Conservation (phyloP, 2,797 vertebrate species). For the Acipenser ruthenus region DNA sequence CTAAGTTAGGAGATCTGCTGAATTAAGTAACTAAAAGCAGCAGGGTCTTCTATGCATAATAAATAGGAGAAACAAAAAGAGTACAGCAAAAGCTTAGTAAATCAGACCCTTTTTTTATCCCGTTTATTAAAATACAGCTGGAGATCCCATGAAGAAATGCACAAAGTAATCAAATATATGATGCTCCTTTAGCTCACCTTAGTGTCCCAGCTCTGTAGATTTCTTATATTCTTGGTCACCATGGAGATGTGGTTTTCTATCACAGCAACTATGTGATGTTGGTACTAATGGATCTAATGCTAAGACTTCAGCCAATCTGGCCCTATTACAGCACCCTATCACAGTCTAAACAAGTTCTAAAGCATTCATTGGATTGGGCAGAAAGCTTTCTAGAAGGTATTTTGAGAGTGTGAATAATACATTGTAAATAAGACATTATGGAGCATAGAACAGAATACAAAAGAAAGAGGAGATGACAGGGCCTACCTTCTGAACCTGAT, state of each 20-base stretch:
- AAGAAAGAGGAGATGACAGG: conserved; percentile 12
- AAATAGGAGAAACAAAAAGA: neutral
- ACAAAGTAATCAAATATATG: no score
- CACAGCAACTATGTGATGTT: no score
- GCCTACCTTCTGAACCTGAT: conserved; percentile 87
- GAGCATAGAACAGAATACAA: conserved; percentile 4
- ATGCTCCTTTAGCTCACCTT: no score
- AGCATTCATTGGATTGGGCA: conserved; percentile 7
- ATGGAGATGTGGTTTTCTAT: no score
- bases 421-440: neutral
- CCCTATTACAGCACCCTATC: no score
- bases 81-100: neutral
- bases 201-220: no score
- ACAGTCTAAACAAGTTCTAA: neutral
- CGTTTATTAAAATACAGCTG: no score
- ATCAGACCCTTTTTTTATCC: neutral
- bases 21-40: neutral
- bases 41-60: neutral
- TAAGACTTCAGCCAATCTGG: no score
- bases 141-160: no score
- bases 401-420: conserved; percentile 1
- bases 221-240: no score
- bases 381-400: conserved; percentile 2
- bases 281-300: no score
- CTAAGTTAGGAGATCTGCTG: conserved; percentile 1